These are phyloP conservation scores for Dissostichus mawsoni DNA, from an alignment of 2,113 vertebrate genomes.

Conservation along the genomic window DNA sequence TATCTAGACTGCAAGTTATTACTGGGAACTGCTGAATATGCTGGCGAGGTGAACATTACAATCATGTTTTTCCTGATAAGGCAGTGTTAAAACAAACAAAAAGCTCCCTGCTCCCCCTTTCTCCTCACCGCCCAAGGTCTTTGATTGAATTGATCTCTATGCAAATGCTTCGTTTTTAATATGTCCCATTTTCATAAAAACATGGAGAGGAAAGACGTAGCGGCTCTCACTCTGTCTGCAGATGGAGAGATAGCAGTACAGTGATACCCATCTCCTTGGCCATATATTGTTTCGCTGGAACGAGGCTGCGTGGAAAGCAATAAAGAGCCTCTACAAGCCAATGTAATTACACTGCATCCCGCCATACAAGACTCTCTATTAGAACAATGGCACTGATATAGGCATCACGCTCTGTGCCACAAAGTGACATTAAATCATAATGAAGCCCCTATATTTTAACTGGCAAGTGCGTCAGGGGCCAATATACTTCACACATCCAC, in stretches of 20 bases:
- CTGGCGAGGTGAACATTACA: slow-evolving; percentile 74
- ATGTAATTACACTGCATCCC: slow-evolving; percentile 79
- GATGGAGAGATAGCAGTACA: slow-evolving; percentile 69
- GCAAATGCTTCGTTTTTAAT: slow-evolving; percentile 75
- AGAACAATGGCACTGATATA: slow-evolving; percentile 66
- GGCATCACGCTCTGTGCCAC: slow-evolving; percentile 49
- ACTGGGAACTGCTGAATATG: slow-evolving; percentile 73
- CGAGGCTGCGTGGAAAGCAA: slow-evolving; percentile 75
- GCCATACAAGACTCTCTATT: slow-evolving; percentile 65
- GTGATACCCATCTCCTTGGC: slow-evolving; percentile 71
- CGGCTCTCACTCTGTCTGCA: slow-evolving; percentile 54
- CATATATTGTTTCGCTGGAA: slow-evolving; percentile 71
- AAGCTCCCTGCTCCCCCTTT: slow-evolving; percentile 27
- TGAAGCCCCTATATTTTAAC: slow-evolving; percentile 75
- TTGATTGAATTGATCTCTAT: slow-evolving; percentile 79
- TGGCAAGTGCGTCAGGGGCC: slow-evolving; percentile 53
- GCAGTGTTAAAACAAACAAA: slow-evolving; percentile 73
- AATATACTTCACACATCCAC: slow-evolving; percentile 51
- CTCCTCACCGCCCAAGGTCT: slow-evolving; percentile 60
- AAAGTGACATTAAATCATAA: slow-evolving; percentile 76
- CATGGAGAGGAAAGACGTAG: slow-evolving; percentile 51
- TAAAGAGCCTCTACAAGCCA: slow-evolving; percentile 73
- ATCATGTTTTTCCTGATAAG: slow-evolving; percentile 78
- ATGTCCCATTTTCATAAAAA: slow-evolving; percentile 76
- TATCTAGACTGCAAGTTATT: slow-evolving; percentile 72